phyloP scores from a whole-genome alignment of 2,888 invertebrate species.

The Leptarthrus brevirostris region DNA sequence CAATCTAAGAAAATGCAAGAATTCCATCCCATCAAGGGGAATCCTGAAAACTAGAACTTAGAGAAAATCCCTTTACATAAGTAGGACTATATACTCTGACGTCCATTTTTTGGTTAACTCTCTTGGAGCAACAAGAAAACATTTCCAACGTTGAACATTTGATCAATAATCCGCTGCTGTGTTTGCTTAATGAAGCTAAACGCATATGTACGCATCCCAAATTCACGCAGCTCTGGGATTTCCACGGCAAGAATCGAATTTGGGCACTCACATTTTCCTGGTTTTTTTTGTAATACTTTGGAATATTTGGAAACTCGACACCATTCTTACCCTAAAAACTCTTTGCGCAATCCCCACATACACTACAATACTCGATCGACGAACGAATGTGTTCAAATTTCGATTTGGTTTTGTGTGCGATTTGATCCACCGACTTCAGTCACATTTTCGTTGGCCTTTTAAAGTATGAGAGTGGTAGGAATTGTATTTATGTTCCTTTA shows the following conservation, averaged over 20 bases:
- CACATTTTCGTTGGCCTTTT: background rate
- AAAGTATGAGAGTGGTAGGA: background rate
- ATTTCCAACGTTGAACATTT: background rate
- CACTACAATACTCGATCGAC: conserved; percentile 4
- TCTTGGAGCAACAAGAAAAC: conserved; percentile 9
- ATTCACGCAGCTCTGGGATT: conserved; percentile 18
- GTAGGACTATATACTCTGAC: background rate
- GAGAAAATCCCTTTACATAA: conserved; percentile 30
- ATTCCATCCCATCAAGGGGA: background rate
- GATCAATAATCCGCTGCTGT: background rate
- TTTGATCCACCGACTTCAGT: conserved; percentile 10
- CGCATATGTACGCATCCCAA: conserved; percentile 1
- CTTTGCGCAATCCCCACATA: background rate
- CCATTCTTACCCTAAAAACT: conserved; percentile 23
- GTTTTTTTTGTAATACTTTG: background rate
- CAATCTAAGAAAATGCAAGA: conserved; percentile 10
- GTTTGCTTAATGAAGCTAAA: background rate
- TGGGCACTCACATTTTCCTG: background rate
- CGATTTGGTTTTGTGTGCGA: background rate
- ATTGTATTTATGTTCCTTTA: background rate
- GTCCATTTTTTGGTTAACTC: background rate
- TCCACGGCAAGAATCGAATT: background rate
- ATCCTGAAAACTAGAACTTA: conserved; percentile 5
- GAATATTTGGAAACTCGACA: conserved; percentile 17
- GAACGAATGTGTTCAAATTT: background rate